Evolutionary conservation across 2,888 invertebrate species (phyloP), one percentile per base, ranked within the genome.

Genomic region (Agrochola lota): DNA sequence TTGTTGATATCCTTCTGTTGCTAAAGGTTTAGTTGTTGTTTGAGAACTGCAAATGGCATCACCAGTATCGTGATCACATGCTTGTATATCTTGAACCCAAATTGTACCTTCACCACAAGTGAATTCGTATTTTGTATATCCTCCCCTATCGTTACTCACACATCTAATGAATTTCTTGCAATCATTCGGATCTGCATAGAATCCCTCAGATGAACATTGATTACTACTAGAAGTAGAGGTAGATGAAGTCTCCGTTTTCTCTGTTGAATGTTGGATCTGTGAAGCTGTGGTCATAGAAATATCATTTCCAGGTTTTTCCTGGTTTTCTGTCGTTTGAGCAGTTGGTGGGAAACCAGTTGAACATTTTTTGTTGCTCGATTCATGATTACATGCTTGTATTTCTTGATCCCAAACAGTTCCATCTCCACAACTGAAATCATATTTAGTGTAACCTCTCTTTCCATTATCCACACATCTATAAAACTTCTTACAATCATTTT

Each of bases 141-240:
- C 95, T 49, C 95, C 95, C 30, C 95, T 93, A 1, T 95, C 97
- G 77, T 96, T 95, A 70, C 93, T 92, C 0, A 97, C 97, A 91
- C 98, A 98, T 78, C 98, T 97, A 91, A 98, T 98, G 94, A 98
- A 98, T 90, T 98, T 98, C 72, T 96, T 97, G 88, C 98, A 98
- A 91, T 98, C 97, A 74, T 96, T 94, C 35, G 97, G 95, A 93
- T 98, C 97, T 43, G 97, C 97, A 91, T 97, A 97, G 92, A 98
- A 98, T 78, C 98, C 98, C 92, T 98, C 98, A 84, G 94, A 93
- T 40, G 92, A 94, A 91, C 98, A 98, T 78, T 89, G 72, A 59
- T 84, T 87, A 72, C 80, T 84, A 30, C 71, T 77, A 64, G 85
- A 74, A 8, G 49, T 46, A 46, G 78, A 62, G n/a, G 86, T 70